These are phyloP conservation scores for Artibeus jamaicensis DNA, from an alignment of 2,797 vertebrate genomes.

Conservation along the genomic window DNA sequence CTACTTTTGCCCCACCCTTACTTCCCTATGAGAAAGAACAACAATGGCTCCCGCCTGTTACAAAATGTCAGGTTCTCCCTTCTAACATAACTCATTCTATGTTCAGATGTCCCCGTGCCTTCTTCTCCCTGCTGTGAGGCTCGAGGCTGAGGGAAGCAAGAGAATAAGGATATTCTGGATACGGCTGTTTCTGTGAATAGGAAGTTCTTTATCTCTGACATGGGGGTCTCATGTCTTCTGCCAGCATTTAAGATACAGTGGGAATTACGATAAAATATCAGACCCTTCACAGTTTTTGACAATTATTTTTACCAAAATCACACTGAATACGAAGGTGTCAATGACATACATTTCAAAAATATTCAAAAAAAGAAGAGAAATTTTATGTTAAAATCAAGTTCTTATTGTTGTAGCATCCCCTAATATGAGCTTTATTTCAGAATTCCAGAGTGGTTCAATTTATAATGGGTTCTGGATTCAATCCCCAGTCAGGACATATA, in stretches of 20 bases:
- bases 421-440: neutral
- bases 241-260: neutral
- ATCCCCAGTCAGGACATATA: too few relatives aligned
- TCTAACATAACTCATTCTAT: neutral
- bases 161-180: neutral
- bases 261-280: neutral
- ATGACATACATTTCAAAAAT: neutral
- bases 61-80: neutral
- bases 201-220: neutral
- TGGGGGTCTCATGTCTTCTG: neutral
- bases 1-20: neutral
- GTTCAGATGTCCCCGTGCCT: neutral
- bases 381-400: neutral
- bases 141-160: neutral
- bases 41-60: neutral
- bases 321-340: neutral
- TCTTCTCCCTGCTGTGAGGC: neutral
- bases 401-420: neutral
- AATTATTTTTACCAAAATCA: neutral
- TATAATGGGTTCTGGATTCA: neutral
- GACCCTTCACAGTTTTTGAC: neutral
- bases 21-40: neutral
- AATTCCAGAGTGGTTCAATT: neutral
- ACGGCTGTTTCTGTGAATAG: neutral
- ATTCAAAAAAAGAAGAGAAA: neutral